A percentile compares a stretch with the other conserved stretches of the same genome.
Conservation (phyloP, 2,888 invertebrate species). For the Achlya flavicornis region DNA sequence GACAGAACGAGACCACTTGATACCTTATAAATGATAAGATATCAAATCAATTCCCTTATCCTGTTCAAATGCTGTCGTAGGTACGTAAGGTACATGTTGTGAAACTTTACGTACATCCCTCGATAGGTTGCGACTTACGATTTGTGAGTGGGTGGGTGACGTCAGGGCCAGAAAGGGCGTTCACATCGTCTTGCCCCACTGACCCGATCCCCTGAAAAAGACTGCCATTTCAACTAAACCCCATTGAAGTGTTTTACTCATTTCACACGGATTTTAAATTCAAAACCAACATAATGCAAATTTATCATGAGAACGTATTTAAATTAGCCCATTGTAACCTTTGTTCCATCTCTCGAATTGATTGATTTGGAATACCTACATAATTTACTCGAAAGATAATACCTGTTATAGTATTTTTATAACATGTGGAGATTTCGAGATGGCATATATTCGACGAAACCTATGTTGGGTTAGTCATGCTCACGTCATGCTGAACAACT, state of each 20-base stretch:
- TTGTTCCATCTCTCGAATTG: background rate
- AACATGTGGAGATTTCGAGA: too few relatives aligned
- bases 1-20: too few relatives aligned
- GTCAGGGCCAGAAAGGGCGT: constrained; percentile 50
- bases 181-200: constrained; percentile 56
- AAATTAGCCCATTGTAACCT: background rate
- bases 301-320: constrained; percentile 15
- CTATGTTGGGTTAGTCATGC: too few relatives aligned
- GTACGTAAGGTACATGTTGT: constrained; percentile 17
- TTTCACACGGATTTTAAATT: constrained; percentile 31
- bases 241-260: constrained; percentile 23
- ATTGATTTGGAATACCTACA: too few relatives aligned
- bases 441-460: too few relatives aligned
- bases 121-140: constrained; percentile 34
- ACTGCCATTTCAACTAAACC: constrained; percentile 33
- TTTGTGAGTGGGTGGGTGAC: constrained; percentile 34
- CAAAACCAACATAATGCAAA: constrained; percentile 17
- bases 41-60: background rate
- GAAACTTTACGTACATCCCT: constrained; percentile 35
- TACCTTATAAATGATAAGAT: background rate
- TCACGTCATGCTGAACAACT: too few relatives aligned
- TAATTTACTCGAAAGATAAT: too few relatives aligned
- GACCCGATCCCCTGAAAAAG: constrained; percentile 41
- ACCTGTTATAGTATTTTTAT: too few relatives aligned
- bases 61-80: constrained; percentile 12